phyloP scores from a whole-genome alignment of 1,140 invertebrate species.

The Hydropsyche tenuis region DNA sequence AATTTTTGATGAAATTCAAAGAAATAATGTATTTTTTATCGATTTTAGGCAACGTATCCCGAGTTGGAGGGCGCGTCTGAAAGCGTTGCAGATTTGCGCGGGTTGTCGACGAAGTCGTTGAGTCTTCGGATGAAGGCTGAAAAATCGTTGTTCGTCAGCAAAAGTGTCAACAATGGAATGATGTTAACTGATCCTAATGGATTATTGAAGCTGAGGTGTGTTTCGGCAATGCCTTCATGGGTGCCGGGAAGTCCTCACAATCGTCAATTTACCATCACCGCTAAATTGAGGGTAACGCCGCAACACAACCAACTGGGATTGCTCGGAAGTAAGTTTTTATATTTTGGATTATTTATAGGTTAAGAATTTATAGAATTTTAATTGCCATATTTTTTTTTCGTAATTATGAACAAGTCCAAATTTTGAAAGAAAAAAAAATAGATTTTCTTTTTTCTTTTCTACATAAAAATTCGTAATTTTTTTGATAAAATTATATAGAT shows the following conservation, averaged over 20 bases:
- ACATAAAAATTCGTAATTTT: too few relatives aligned
- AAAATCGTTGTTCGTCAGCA: conserved; percentile 30
- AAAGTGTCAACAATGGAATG: not conserved
- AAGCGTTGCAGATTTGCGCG: conserved; percentile 29
- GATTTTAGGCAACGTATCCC: conserved; percentile 33
- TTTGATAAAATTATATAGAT: too few relatives aligned
- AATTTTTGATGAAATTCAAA: too few relatives aligned
- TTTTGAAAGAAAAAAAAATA: too few relatives aligned
- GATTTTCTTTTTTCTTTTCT: too few relatives aligned
- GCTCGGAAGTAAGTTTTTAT: conserved; percentile 39
- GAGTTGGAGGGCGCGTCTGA: conserved; percentile 35
- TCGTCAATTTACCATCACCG: conserved; percentile 44
- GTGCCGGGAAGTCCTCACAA: conserved; percentile 42
- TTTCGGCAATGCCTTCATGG: conserved; percentile 40
- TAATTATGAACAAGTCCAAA: too few relatives aligned
- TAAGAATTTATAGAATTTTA: too few relatives aligned
- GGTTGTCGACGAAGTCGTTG: conserved; percentile 39
- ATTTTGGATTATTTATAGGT: conserved; percentile 2
- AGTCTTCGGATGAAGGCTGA: conserved; percentile 39
- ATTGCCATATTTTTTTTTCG: too few relatives aligned
- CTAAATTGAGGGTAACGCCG: conserved; percentile 17
- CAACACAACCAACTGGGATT: conserved; percentile 39
- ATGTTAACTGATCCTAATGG: conserved; percentile 8
- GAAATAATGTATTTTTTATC: too few relatives aligned
- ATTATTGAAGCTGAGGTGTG: conserved; percentile 31